Evolutionary conservation across 2,113 vertebrate genomes (phyloP).

Genomic region (Ammodytes dubius): DNA sequence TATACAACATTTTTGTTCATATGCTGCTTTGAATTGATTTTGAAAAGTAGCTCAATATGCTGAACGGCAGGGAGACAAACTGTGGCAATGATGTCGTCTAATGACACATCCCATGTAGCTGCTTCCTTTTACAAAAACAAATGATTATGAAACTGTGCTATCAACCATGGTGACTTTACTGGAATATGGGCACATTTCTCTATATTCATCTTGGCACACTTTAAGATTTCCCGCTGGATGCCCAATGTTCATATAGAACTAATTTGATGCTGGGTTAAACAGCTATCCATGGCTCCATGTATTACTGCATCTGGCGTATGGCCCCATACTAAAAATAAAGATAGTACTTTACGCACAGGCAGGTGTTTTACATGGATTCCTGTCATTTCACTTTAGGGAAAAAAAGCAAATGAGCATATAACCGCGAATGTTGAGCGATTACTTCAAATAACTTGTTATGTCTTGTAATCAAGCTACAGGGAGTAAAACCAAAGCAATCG

Average conservation of each 20-base stretch:
- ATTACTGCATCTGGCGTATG: too few species aligned
- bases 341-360: too few species aligned
- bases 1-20: not conserved
- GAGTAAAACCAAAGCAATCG: too few species aligned
- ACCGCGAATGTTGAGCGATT: not conserved
- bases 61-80: not conserved
- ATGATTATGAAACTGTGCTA: not conserved
- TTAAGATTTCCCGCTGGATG: not conserved
- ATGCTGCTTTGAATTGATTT: too few species aligned
- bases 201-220: too few species aligned
- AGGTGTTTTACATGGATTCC: not conserved
- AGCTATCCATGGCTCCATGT: not conserved
- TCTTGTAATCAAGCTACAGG: too few species aligned
- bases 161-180: too few species aligned
- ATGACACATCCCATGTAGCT: not conserved
- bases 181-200: not conserved
- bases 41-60: not conserved
- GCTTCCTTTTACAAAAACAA: not conserved
- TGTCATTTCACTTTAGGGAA: not conserved
- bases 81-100: not conserved
- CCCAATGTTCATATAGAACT: not conserved
- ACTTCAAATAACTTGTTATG: not conserved
- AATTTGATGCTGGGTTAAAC: not conserved
- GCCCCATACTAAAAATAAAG: too few species aligned
- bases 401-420: not conserved